Conservation (phyloP, 2,888 invertebrate species). For the Lamellibrachia satsuma region DNA sequence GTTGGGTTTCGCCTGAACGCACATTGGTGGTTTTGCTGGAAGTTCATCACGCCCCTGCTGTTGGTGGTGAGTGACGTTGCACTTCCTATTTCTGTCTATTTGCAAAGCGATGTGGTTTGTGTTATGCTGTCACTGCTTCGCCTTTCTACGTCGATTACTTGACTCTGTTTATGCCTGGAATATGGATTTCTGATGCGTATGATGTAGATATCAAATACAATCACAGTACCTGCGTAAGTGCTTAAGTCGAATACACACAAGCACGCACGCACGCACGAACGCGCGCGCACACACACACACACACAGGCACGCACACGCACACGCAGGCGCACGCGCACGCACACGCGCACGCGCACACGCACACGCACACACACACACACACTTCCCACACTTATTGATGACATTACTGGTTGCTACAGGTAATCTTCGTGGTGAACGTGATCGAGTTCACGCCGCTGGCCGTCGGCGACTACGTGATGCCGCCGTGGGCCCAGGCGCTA, state of each 20-base stretch:
- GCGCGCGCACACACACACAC: not conserved
- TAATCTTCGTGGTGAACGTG: slow-evolving; percentile 38
- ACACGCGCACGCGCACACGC: not conserved
- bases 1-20: slow-evolving; percentile 42
- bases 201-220: too few relatives aligned
- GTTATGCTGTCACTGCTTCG: not conserved
- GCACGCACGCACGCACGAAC: not conserved
- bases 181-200: too few relatives aligned
- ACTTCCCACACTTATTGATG: not conserved
- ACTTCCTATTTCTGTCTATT: not conserved
- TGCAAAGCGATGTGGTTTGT: not conserved
- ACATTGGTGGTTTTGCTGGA: slow-evolving; percentile 80
- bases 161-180: too few relatives aligned
- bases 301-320: not conserved
- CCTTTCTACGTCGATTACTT: too few relatives aligned
- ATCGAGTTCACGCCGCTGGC: slow-evolving; percentile 39
- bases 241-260: not conserved
- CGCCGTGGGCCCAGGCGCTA: slow-evolving; percentile 39
- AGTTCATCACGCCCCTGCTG: slow-evolving; percentile 76
- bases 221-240: too few relatives aligned
- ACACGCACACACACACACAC: not conserved
- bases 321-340: not conserved
- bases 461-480: slow-evolving; percentile 39
- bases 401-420: slow-evolving; percentile 31
- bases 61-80: slow-evolving; percentile 70